These are phyloP conservation scores for Martes martes DNA, from an alignment of 2,113 vertebrate genomes.

Conservation along the genomic window DNA sequence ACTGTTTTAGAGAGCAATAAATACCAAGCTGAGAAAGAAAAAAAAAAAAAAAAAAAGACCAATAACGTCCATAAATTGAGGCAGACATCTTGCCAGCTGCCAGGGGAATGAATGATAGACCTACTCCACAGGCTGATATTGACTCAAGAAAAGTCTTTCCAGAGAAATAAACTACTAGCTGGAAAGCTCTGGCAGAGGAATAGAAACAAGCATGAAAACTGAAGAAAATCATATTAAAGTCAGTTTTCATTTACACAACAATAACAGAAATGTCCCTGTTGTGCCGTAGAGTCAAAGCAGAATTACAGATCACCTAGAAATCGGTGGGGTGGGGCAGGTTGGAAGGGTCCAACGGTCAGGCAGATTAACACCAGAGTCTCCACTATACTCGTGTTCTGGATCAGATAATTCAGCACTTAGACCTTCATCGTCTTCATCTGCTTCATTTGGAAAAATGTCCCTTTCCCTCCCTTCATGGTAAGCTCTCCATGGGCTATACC, in stretches of 20 bases:
- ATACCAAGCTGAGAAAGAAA: slow-evolving; percentile 25
- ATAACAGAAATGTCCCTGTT: background rate
- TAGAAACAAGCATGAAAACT: background rate
- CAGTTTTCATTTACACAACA: background rate
- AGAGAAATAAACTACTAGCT: slow-evolving; percentile 4
- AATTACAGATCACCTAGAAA: background rate
- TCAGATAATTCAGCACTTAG: background rate
- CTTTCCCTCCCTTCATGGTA: background rate
- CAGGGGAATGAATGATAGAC: background rate
- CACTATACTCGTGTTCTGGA: background rate
- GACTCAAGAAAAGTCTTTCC: background rate
- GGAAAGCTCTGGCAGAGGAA: background rate
- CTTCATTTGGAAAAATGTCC: background rate
- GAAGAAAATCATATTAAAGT: background rate
- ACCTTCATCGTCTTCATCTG: background rate
- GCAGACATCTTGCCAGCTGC: background rate
- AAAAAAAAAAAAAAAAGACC: background rate
- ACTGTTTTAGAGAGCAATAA: slow-evolving; percentile 41
- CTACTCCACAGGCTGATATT: background rate
- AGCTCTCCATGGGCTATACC: background rate
- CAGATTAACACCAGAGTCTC: background rate
- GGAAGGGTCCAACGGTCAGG: background rate
- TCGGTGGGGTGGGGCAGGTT: rapidly evolving
- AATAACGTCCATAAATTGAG: background rate
- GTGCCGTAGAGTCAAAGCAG: background rate